Base-by-base conservation (phyloP, 1,140 invertebrate genomes). In the Drosophila simulans region DNA sequence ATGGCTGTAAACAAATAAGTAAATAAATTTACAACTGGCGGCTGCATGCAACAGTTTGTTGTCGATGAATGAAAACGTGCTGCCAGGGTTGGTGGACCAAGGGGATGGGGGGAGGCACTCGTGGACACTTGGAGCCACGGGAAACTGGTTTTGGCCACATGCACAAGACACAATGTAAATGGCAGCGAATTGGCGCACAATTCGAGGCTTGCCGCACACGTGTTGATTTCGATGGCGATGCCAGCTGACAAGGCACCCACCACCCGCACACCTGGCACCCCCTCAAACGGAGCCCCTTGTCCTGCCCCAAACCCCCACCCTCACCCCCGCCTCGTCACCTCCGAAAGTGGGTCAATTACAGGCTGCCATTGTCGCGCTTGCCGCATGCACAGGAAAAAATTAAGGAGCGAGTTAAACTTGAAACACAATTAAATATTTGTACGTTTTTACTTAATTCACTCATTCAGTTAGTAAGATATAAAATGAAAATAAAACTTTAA, bases 291-390 rank as follows among this genome's bases (percentile, higher is more conserved):
- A 34, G 13, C 27, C 55, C 45, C 52, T 49, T 53, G 43, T 39
- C 37, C 37, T 39, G 37, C 37, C 12, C 52, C 57, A 51, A 22
- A 2, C 65, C 71, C 39, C 49, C n/a, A 42, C 55, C 63, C 46
- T 43, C 63, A 17, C 35, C 48, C 37, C 10, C 10, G 22, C 8
- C 42, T 31, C 17, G 35, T 17, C 45, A 42, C 55, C 37, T 17
- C 45, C 17, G 57, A 57, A 86, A 86, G 75, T 86, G 83, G 82
- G 82, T 86, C 82, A 86, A 86, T 88, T 86, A 83, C 82, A 86
- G 79, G 78, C 83, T 88, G 64, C 79, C 75, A 82, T 86, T 86
- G 82, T 86, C 79, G 82, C 79, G 54, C 40, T 56, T 46, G 52
- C 39, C n/a, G 35, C 8, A 35, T 48, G 12, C 52, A 70, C 65